Evolutionary conservation across 2,797 vertebrate genomes (phyloP).

Genomic region (Rhinatrema bivittatum): DNA sequence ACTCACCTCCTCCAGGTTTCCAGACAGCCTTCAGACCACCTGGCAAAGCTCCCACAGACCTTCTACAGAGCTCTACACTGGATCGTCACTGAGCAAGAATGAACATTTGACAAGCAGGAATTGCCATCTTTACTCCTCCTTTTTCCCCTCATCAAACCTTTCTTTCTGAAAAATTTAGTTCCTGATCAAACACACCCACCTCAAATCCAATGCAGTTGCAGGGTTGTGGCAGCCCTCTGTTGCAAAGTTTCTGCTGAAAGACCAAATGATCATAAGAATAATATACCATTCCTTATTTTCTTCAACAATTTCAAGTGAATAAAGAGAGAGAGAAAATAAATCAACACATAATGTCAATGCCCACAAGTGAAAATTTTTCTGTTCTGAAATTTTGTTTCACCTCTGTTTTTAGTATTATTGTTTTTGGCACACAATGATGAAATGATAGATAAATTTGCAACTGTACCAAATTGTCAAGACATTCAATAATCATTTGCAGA

Average conservation of each 20-base stretch:
- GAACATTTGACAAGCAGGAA: slow-evolving; percentile 58
- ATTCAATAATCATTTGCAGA: slow-evolving; percentile 47
- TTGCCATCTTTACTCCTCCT: slow-evolving; percentile 51
- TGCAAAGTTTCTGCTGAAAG: slow-evolving; percentile 46
- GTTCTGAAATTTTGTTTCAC: too few relatives aligned
- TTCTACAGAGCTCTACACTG: slow-evolving; percentile 96
- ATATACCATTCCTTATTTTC: slow-evolving; percentile 10
- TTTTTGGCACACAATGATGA: slow-evolving; percentile 54
- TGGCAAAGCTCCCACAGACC: slow-evolving; percentile 94
- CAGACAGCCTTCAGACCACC: slow-evolving; percentile 98
- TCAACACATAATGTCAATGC: too few relatives aligned
- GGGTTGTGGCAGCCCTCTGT: slow-evolving; percentile 46
- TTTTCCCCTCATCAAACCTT: slow-evolving; percentile 31
- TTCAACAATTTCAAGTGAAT: neutral
- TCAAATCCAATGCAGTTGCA: slow-evolving; percentile 60
- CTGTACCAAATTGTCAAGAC: slow-evolving; percentile 32
- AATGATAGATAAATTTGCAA: slow-evolving; percentile 46
- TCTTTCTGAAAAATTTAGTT: slow-evolving; percentile 67
- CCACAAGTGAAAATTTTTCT: too few relatives aligned
- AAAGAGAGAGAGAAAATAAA: neutral
- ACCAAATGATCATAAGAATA: slow-evolving; percentile 44
- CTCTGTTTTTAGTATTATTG: too few relatives aligned
- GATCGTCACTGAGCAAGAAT: slow-evolving; percentile 88
- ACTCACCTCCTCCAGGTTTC: slow-evolving; percentile 95
- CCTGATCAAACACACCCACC: slow-evolving; percentile 43